Percentiles rank a stretch among this genome's conserved stretches.
These are phyloP conservation scores for Apodemus agrarius DNA, from an alignment of 2,797 vertebrate genomes.

Conservation along the genomic window DNA sequence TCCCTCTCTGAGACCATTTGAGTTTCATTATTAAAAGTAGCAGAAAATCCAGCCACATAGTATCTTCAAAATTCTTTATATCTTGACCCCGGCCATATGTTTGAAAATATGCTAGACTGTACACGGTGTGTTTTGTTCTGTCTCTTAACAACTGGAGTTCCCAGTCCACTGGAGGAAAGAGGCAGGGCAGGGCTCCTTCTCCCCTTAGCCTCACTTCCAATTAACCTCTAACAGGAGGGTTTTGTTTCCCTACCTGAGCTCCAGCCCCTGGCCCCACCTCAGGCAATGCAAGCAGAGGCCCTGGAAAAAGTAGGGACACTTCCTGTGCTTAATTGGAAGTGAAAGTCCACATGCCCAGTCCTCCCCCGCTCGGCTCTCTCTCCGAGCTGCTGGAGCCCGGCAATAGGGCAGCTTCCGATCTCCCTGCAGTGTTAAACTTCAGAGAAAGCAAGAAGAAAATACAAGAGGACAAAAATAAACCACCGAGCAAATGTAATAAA, in stretches of 20 bases:
- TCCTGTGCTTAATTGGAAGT: conserved; percentile 50
- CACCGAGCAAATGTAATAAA: background rate
- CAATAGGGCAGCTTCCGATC: background rate
- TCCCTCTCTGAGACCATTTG: background rate
- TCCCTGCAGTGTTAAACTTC: background rate
- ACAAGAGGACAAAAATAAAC: conserved; percentile 26
- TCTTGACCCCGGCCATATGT: background rate
- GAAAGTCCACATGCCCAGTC: background rate
- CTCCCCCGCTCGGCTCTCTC: background rate
- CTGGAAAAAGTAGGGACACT: background rate
- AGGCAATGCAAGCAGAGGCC: conserved; percentile 24
- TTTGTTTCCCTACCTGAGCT: conserved; percentile 38
- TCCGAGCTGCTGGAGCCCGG: background rate
- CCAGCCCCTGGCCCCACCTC: conserved; percentile 26
- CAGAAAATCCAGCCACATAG: conserved; percentile 14
- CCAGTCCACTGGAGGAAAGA: conserved; percentile 33
- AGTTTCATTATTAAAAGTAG: conserved; percentile 36
- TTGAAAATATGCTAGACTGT: background rate
- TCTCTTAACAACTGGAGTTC: background rate
- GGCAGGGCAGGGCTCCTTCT: background rate
- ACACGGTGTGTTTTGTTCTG: conserved; percentile 9
- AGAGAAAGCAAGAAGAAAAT: conserved; percentile 57
- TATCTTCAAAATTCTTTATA: conserved; percentile 17
- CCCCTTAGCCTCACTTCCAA: conserved; percentile 2
- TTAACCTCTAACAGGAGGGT: conserved; percentile 36